phyloP scores from a whole-genome alignment of 2,113 vertebrate genomes.

The Semnornis frantzii region DNA sequence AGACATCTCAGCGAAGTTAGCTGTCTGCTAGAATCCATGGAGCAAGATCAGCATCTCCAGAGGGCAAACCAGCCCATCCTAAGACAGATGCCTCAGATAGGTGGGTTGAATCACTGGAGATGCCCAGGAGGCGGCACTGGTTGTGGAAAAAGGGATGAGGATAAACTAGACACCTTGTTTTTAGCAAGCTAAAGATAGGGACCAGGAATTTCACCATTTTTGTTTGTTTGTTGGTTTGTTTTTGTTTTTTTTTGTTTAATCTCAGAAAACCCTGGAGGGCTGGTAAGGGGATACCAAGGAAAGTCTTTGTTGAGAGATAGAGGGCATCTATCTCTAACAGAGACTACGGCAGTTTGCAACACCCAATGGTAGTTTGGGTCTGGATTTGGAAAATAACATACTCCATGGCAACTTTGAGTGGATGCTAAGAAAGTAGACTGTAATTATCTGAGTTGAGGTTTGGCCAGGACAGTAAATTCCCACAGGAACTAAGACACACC shows the following conservation, averaged over 20 bases:
- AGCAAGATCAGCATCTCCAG: slow-evolving; percentile 63
- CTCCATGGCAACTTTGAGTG: neutral
- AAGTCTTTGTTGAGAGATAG: neutral
- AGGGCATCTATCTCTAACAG: fast-evolving
- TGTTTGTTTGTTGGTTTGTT: too few relatives aligned
- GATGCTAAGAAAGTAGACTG: slow-evolving; percentile 3
- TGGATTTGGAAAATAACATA: neutral
- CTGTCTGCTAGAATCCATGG: neutral
- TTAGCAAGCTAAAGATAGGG: neutral
- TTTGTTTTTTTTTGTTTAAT: neutral
- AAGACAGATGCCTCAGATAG: slow-evolving; percentile 57
- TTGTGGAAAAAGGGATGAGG: neutral
- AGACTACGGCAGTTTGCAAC: neutral
- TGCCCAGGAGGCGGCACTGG: slow-evolving; percentile 33
- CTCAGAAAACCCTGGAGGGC: neutral
- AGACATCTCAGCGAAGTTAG: neutral
- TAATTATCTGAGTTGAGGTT: slow-evolving; percentile 50
- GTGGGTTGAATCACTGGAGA: slow-evolving; percentile 56
- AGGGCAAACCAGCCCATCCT: slow-evolving; percentile 49
- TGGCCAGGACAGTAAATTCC: slow-evolving; percentile 53
- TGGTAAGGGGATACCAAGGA: neutral
- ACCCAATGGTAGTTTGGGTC: neutral
- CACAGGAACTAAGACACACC: slow-evolving; percentile 63
- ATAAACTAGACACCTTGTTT: slow-evolving; percentile 19
- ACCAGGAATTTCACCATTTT: neutral